phyloP scores from a whole-genome alignment of 2,888 invertebrate species.

The Physocephala rufipes region DNA sequence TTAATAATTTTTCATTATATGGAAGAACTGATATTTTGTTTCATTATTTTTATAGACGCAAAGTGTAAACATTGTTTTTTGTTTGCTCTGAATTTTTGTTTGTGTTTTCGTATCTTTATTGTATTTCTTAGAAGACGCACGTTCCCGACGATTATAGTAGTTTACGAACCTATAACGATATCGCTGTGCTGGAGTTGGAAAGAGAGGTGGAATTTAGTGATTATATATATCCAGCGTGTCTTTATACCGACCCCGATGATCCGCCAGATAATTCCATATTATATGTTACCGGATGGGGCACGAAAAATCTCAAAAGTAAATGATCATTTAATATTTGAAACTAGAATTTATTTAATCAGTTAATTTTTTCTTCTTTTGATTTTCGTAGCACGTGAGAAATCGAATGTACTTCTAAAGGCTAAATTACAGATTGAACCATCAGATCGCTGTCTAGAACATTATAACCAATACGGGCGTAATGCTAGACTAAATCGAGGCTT shows the following conservation, averaged over 20 bases:
- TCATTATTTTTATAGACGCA: too few relatives aligned
- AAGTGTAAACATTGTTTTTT: neutral
- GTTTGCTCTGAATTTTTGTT: neutral
- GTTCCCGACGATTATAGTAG: constrained; percentile 54
- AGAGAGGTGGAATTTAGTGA: constrained; percentile 40
- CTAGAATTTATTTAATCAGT: neutral
- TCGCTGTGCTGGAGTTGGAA: constrained; percentile 54
- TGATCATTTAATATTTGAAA: constrained; percentile 14
- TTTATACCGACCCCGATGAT: constrained; percentile 51
- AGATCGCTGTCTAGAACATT: constrained; percentile 48
- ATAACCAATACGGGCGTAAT: constrained; percentile 42
- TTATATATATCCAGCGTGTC: constrained; percentile 52
- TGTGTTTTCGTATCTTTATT: constrained; percentile 1
- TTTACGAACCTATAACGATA: constrained; percentile 55
- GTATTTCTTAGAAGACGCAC: neutral
- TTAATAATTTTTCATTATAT: too few relatives aligned
- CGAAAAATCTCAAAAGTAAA: constrained; percentile 53
- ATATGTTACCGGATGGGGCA: constrained; percentile 60
- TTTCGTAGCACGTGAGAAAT: constrained; percentile 47
- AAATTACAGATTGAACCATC: constrained; percentile 49
- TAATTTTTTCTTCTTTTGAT: constrained; percentile 17
- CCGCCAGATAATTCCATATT: constrained; percentile 46
- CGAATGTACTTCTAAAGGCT: constrained; percentile 53
- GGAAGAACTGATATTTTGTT: too few relatives aligned
- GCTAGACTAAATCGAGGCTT: constrained; percentile 49